Percentiles rank a stretch among this genome's conserved stretches.
Evolutionary conservation across 1,140 invertebrate genomes (phyloP).

Genomic region (Neodiprion lecontei): DNA sequence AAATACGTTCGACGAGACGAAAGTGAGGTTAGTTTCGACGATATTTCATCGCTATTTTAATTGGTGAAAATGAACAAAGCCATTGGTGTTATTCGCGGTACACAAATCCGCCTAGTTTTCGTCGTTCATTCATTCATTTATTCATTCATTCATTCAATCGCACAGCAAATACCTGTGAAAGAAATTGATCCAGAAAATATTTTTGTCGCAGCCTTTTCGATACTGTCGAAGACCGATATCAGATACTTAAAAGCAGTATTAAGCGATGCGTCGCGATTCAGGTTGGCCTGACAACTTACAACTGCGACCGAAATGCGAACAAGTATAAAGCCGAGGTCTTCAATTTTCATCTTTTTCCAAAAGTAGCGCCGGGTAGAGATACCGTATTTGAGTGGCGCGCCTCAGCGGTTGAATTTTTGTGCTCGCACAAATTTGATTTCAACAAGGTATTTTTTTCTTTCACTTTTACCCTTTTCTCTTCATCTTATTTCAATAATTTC

Average conservation of each 20-base stretch:
- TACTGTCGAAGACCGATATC: conserved; percentile 67
- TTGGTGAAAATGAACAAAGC: too few species aligned
- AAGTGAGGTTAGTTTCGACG: conserved; percentile 59
- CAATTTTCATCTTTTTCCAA: conserved; percentile 75
- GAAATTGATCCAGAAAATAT: conserved; percentile 20
- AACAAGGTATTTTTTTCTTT: conserved; percentile 69
- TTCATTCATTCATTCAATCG: not conserved
- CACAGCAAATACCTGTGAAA: not conserved
- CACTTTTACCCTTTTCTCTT: conserved; percentile 29
- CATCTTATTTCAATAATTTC: conserved; percentile 23
- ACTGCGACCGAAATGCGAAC: conserved; percentile 62
- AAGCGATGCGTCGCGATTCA: conserved; percentile 69
- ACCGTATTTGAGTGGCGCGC: conserved; percentile 69
- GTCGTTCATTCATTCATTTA: too few species aligned
- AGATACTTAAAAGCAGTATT: conserved; percentile 64
- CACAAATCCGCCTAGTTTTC: too few species aligned
- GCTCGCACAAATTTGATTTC: conserved; percentile 73
- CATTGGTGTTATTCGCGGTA: too few species aligned
- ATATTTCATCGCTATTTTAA: too few species aligned
- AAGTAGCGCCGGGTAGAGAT: conserved; percentile 65
- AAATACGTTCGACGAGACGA: conserved; percentile 55
- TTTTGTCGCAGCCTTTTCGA: conserved; percentile 74
- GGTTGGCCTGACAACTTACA: conserved; percentile 69
- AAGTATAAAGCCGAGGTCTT: conserved; percentile 67
- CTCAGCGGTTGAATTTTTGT: conserved; percentile 70